Evolutionary conservation across 2,113 vertebrate species (phyloP), one percentile per base, ranked within the genome.

Genomic region (Osmerus eperlanus): DNA sequence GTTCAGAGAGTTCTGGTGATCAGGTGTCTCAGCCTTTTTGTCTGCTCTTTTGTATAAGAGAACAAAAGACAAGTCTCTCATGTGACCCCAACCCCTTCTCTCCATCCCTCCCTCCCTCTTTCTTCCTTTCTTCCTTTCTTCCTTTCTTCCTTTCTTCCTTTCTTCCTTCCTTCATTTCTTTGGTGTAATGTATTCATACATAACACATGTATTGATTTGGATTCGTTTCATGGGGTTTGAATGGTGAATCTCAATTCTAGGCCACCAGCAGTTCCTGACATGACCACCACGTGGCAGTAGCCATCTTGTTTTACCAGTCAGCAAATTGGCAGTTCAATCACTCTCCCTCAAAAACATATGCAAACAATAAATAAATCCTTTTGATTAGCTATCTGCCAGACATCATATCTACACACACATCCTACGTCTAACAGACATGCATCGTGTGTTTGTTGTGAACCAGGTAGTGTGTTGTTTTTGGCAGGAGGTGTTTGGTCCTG

Each of bases 11-110:
- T 19, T 67, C 63, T 29, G 80, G 78, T 69, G 87, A 89, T 90
- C 87, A 69, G 80, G 83, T 90, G 77, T 89, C 89, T 61, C 28
- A 28, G 68, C 18, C 52, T 82, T 77, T 86, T 86, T 90, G 83
- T 90, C 80, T 74, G 73, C 41, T 65, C 81, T 82, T 89, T 89
- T 87, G 82, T 87, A 63, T 29, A n/a, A 19, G 4, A 69, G 69
- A 32, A 89, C 86, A 90, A 90, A 88, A 75, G 53, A 70, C 0
- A 66, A 70, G 72, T 80, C 72, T 87, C 83, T 89, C 41, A 47
- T 47, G 41, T 47, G 41, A 47, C 41, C 41, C 41, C 41, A 47
- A 47, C 59, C 54, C 68, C 73, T 72, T 83, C 73, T 67, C 70
- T 79, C 76, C 73, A 58, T 77, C 71, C 70, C 70, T 67, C 36